Conservation (phyloP, 2,797 vertebrate species). For the Delichon dasypus region DNA sequence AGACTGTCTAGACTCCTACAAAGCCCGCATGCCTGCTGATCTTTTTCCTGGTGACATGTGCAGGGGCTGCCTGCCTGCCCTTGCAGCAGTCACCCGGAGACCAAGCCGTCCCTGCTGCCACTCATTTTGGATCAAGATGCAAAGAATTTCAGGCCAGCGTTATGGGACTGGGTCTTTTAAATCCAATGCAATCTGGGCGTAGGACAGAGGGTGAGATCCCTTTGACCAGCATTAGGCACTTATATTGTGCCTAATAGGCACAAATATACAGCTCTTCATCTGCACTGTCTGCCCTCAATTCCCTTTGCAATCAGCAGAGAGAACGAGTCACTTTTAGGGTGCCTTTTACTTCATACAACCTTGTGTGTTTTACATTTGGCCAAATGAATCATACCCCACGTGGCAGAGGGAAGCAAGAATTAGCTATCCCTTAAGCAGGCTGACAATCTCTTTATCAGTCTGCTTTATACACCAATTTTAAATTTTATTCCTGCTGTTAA, state of each 20-base stretch:
- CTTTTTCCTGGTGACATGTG: not conserved
- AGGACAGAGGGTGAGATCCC: not conserved
- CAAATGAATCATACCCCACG: not conserved
- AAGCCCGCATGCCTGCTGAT: not conserved
- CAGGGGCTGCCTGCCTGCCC: not conserved
- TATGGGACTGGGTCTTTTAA: not conserved
- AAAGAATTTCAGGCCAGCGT: not conserved
- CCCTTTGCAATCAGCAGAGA: not conserved
- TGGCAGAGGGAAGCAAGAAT: not conserved
- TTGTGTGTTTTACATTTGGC: not conserved
- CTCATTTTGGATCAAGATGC: not conserved
- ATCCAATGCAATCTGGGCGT: not conserved
- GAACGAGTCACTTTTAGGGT: not conserved
- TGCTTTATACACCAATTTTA: not conserved
- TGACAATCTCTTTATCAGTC: not conserved
- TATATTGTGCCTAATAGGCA: not conserved
- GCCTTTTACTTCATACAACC: not conserved
- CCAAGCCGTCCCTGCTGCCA: not conserved
- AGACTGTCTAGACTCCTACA: constrained; percentile 22
- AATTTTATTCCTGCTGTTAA: not conserved
- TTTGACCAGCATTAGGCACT: not conserved
- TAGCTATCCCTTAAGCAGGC: not conserved
- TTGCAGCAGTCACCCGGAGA: rapidly evolving
- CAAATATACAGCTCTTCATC: not conserved
- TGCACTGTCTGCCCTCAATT: not conserved